Conservation (phyloP, 2,113 vertebrate genomes). For the Panthera tigris region DNA sequence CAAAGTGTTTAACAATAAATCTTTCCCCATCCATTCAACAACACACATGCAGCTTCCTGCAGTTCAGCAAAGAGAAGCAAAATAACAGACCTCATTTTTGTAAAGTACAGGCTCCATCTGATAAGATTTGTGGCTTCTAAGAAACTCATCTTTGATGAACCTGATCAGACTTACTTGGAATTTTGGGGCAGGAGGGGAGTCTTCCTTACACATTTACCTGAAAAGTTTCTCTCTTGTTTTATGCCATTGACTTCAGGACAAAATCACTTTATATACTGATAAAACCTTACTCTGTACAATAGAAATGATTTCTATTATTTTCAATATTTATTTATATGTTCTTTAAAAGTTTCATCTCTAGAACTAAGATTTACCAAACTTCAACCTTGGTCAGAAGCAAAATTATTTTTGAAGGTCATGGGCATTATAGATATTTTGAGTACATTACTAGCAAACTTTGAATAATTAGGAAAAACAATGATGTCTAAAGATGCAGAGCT, state of each 20-base stretch:
- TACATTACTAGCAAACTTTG: not conserved
- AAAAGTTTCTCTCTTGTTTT: not conserved
- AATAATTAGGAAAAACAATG: not conserved
- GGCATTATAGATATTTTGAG: not conserved
- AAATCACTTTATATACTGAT: not conserved
- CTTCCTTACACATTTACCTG: not conserved
- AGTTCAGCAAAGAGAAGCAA: not conserved
- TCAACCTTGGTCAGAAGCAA: not conserved
- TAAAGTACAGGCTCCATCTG: not conserved
- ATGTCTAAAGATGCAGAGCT: not conserved
- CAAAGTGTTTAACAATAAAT: conserved; percentile 32
- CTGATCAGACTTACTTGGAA: not conserved
- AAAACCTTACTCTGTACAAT: not conserved
- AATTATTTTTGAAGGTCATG: not conserved
- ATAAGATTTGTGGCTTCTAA: not conserved
- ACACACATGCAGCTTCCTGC: not conserved
- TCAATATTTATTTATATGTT: not conserved
- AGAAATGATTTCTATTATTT: not conserved
- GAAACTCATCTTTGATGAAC: not conserved
- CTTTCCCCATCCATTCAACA: not conserved
- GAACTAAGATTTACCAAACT: not conserved
- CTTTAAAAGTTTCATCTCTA: not conserved
- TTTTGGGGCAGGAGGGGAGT: not conserved
- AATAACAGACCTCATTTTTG: not conserved
- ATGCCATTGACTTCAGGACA: not conserved